Percentiles rank a stretch among this genome's conserved stretches.
Evolutionary conservation across 2,113 vertebrate genomes (phyloP).

Genomic region (Gasterosteus nipponicus): DNA sequence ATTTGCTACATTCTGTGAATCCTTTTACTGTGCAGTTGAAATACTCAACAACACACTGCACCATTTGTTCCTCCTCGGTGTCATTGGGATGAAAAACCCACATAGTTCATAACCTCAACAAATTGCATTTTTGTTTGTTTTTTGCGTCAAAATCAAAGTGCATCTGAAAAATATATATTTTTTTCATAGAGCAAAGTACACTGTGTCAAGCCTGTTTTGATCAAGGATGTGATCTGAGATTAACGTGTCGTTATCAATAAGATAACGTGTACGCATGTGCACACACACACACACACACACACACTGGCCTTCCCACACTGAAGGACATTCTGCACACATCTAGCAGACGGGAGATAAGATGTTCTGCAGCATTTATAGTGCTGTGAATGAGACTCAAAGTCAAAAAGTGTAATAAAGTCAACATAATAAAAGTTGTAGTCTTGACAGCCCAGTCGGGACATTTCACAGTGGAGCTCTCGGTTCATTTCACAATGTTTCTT

Average conservation of each 20-base stretch:
- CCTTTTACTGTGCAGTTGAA: constrained; percentile 10
- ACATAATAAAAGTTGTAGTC: background rate
- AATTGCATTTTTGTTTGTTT: constrained; percentile 23
- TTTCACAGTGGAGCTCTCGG: background rate
- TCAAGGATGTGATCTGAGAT: constrained; percentile 48
- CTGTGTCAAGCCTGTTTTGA: constrained; percentile 30
- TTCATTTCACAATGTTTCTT: background rate
- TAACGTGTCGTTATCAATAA: constrained; percentile 46
- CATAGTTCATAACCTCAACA: constrained; percentile 18
- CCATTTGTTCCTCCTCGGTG: background rate
- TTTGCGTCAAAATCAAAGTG: constrained; percentile 34
- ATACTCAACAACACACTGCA: constrained; percentile 2
- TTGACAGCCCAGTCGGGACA: background rate
- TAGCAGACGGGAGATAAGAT: constrained; percentile 15
- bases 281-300: background rate
- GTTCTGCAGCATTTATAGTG: constrained; percentile 1
- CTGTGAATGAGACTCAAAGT: constrained; percentile 5
- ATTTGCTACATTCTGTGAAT: background rate
- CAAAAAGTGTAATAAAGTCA: background rate
- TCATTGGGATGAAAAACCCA: constrained; percentile 34
- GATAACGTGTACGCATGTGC: constrained; percentile 18
- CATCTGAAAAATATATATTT: background rate
- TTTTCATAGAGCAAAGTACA: constrained; percentile 39
- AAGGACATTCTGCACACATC: constrained; percentile 35
- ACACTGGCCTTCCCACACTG: constrained; percentile 7